A percentile compares a stretch with the other conserved stretches of the same genome.
Evolutionary conservation across 2,797 vertebrate genomes (phyloP).

Genomic region (Lagorchestes hirsutus): DNA sequence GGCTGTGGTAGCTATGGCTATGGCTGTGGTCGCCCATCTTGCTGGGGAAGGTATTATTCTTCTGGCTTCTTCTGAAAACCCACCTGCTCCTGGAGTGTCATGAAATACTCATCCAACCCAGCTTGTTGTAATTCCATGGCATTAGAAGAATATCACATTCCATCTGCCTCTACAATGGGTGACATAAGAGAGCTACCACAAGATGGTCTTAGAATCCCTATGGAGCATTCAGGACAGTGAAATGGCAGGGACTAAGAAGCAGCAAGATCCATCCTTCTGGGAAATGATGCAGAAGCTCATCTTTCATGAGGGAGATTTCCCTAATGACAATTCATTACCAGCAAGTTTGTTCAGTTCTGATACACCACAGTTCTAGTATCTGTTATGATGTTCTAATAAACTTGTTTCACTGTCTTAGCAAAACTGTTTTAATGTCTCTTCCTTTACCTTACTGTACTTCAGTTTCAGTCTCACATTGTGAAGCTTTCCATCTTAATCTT

Average conservation of each 20-base stretch:
- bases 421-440: neutral
- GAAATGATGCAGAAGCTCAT: neutral
- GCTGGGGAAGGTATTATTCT: conserved; percentile 40
- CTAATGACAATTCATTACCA: neutral
- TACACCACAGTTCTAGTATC: neutral
- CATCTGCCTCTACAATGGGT: neutral
- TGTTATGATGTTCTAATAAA: conserved; percentile 42
- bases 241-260: neutral
- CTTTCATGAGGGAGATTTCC: neutral
- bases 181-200: neutral
- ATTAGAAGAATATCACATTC: neutral
- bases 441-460: neutral
- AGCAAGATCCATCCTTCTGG: neutral
- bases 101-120: neutral
- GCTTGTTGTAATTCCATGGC: neutral
- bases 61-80: conserved; percentile 14
- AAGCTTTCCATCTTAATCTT: too few species aligned
- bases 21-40: neutral
- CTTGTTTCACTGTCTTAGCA: neutral
- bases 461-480: neutral
- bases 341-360: neutral
- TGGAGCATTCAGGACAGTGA: neutral
- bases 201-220: neutral
- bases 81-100: neutral
- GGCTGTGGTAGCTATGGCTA: conserved; percentile 16